Conservation (phyloP, 2,888 invertebrate species). For the Empis livida region DNA sequence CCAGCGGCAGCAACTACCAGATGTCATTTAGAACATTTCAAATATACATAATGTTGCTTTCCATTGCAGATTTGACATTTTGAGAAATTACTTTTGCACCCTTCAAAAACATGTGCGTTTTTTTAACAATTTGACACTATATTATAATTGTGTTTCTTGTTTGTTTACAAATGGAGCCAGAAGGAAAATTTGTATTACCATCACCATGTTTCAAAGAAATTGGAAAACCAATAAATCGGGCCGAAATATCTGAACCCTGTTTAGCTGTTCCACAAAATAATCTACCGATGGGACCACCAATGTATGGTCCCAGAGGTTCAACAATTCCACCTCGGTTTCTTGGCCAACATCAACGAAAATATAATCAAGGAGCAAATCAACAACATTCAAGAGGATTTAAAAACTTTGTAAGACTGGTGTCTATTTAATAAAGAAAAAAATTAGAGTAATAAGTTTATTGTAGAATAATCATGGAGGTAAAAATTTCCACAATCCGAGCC, state of each 20-base stretch:
- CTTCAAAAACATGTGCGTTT: too few species aligned
- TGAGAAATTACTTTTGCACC: too few species aligned
- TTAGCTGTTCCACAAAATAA: constrained; percentile 29
- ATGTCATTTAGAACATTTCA: too few species aligned
- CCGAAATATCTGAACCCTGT: constrained; percentile 11
- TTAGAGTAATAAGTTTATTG: too few species aligned
- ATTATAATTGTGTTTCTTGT: too few species aligned
- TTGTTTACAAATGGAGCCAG: constrained; percentile 18
- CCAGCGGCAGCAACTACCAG: too few species aligned
- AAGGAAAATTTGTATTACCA: constrained; percentile 23
- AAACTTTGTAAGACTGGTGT: too few species aligned
- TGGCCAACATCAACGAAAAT: neutral
- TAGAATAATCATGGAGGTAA: too few species aligned
- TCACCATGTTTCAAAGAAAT: constrained; percentile 23
- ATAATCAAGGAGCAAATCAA: neutral
- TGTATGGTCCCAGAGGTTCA: constrained; percentile 32
- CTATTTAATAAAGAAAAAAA: too few species aligned
- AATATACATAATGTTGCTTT: too few species aligned
- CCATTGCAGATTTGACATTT: too few species aligned
- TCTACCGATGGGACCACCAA: constrained; percentile 27
- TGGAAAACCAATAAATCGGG: constrained; percentile 4
- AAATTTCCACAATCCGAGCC: neutral
- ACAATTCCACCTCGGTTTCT: constrained; percentile 29
- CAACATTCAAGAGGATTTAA: neutral
- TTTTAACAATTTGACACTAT: too few species aligned